These are phyloP conservation scores for Acyrthosiphon pisum DNA, from an alignment of 1,140 invertebrate species.

Conservation along the genomic window DNA sequence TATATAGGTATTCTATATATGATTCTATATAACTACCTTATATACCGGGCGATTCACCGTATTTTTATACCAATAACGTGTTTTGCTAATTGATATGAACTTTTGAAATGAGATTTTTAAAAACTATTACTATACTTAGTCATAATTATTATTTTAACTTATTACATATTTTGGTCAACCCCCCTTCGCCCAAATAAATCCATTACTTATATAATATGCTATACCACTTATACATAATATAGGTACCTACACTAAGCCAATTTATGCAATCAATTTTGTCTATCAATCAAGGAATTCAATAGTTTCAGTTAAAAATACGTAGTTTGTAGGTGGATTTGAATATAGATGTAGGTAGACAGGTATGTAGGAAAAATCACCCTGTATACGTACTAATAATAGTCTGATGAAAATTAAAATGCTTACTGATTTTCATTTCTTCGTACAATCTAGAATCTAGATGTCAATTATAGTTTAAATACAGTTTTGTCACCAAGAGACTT, in stretches of 20 bases:
- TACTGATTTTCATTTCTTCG: background rate
- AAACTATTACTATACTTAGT: background rate
- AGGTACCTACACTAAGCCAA: too few species aligned
- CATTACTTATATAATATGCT: too few species aligned
- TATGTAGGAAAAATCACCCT: background rate
- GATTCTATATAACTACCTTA: background rate
- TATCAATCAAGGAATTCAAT: too few species aligned
- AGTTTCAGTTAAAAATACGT: too few species aligned
- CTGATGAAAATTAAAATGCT: background rate
- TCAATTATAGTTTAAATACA: too few species aligned
- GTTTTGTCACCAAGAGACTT: too few species aligned
- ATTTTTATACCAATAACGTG: background rate
- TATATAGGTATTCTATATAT: background rate
- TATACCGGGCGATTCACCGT: background rate
- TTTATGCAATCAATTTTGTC: too few species aligned
- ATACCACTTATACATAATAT: too few species aligned
- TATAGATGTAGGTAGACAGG: background rate
- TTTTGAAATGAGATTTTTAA: background rate
- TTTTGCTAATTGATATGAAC: too few species aligned
- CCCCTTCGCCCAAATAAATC: too few species aligned
- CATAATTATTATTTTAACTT: background rate
- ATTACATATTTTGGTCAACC: background rate
- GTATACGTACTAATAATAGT: background rate
- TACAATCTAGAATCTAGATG: too few species aligned
- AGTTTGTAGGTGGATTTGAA: background rate